phyloP scores from a whole-genome alignment of 1,140 invertebrate species.

The Sitodiplosis mosellana region DNA sequence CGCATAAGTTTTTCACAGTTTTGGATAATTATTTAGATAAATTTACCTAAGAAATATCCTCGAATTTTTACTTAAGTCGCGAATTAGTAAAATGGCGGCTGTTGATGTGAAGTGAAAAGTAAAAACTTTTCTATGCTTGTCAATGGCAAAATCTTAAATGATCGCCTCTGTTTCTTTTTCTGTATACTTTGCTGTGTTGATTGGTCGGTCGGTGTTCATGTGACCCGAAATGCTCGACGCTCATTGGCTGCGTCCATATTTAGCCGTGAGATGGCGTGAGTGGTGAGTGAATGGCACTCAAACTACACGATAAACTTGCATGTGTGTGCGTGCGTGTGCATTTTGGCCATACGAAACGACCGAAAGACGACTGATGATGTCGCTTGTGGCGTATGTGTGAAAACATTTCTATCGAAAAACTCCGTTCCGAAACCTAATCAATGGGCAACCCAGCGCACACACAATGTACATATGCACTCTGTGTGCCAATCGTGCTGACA shows the following conservation, averaged over 20 bases:
- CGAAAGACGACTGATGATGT: too few species aligned
- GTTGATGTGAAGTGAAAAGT: background rate
- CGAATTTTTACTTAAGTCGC: background rate
- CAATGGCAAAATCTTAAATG: background rate
- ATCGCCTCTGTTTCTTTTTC: background rate
- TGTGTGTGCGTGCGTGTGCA: too few species aligned
- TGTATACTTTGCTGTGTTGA: background rate
- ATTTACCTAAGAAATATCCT: background rate
- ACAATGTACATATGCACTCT: too few species aligned
- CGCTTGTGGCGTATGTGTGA: too few species aligned
- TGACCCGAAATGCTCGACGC: constrained; percentile 1
- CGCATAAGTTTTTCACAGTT: background rate
- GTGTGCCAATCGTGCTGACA: too few species aligned
- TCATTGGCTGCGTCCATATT: background rate
- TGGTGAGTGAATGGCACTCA: too few species aligned
- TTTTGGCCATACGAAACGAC: too few species aligned
- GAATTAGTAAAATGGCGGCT: background rate
- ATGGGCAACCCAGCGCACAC: too few species aligned
- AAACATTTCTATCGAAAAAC: too few species aligned
- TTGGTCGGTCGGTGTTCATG: background rate
- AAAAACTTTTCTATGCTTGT: background rate
- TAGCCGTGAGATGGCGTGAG: too few species aligned
- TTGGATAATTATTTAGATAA: background rate
- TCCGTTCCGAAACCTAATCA: too few species aligned
- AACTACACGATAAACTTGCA: too few species aligned